phyloP scores from a whole-genome alignment of 2,888 invertebrate genomes.

The Mesopsocus fuscifrons region DNA sequence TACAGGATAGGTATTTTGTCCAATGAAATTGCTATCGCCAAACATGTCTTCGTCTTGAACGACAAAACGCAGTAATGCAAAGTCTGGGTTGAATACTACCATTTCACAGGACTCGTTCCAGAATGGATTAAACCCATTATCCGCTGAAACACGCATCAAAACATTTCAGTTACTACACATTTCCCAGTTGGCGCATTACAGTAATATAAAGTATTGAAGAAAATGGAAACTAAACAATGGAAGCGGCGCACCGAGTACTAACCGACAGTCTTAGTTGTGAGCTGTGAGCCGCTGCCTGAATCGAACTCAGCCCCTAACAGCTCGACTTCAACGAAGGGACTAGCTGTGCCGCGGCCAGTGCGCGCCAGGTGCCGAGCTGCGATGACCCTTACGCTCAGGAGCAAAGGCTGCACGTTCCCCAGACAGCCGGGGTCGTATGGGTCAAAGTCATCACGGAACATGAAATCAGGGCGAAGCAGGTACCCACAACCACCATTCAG shows the following conservation, averaged over 20 bases:
- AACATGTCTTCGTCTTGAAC: slow-evolving; percentile 95
- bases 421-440: slow-evolving; percentile 49
- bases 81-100: slow-evolving; percentile 56
- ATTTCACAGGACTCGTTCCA: slow-evolving; percentile 82
- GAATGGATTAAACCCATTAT: slow-evolving; percentile 84
- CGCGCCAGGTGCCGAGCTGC: slow-evolving; percentile 79
- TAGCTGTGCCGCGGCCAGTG: slow-evolving; percentile 58
- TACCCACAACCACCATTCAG: slow-evolving; percentile 90
- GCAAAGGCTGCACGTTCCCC: slow-evolving; percentile 35
- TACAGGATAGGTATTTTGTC: slow-evolving; percentile 86
- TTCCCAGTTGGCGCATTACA: too few relatives aligned
- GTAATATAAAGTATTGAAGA: too few relatives aligned
- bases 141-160: slow-evolving; percentile 34
- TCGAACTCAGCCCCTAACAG: slow-evolving; percentile 77
- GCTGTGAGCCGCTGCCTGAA: slow-evolving; percentile 55
- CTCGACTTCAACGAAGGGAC: slow-evolving; percentile 86
- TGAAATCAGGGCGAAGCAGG: slow-evolving; percentile 74
- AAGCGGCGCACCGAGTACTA: slow-evolving; percentile 23
- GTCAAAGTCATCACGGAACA: slow-evolving; percentile 61
- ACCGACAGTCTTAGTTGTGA: slow-evolving; percentile 72
- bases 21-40: slow-evolving; percentile 89
- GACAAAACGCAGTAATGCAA: slow-evolving; percentile 69
- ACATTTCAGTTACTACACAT: too few relatives aligned
- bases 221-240: not conserved
- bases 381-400: slow-evolving; percentile 55